These are phyloP conservation scores for Athripsodes cinereus DNA, from an alignment of 2,888 invertebrate species.

Conservation along the genomic window DNA sequence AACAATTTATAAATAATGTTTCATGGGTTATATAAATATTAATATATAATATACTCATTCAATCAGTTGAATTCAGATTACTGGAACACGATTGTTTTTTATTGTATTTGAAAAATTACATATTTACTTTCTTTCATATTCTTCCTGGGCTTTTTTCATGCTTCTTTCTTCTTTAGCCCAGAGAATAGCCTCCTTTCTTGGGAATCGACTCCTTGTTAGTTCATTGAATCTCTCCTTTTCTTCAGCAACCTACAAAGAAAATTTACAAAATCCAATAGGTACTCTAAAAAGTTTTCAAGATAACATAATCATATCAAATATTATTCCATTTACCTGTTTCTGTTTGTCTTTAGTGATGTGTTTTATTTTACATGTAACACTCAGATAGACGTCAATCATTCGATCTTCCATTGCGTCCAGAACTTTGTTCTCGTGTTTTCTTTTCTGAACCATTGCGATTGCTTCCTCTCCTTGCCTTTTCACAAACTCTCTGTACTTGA, in stretches of 20 bases:
- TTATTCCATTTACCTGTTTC: not conserved
- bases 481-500: not conserved
- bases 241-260: constrained; percentile 14
- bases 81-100: no score
- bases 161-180: constrained; percentile 18
- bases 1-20: no score
- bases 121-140: constrained; percentile 13
- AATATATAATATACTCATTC: no score
- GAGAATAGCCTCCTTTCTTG: constrained; percentile 5
- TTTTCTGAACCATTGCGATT: constrained; percentile 34
- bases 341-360: constrained; percentile 31
- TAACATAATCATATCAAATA: not conserved
- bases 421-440: constrained; percentile 40
- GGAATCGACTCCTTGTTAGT: constrained; percentile 8
- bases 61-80: no score
- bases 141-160: constrained; percentile 17
- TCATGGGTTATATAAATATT: no score
- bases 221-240: constrained; percentile 14
- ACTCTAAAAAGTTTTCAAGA: not conserved
- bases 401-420: constrained; percentile 32
- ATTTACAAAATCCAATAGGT: not conserved
- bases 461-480: constrained; percentile 34
- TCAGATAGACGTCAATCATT: constrained; percentile 40
- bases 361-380: constrained; percentile 41
- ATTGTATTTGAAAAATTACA: no score